Conservation (phyloP, 2,113 vertebrate species). For the Rattus norvegicus region GRCr8 NC_086025.1:34819001-34819500, state of each 20-base stretch:
- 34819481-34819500: not conserved
- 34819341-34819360: slow-evolving; percentile 52
- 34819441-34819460: not conserved
- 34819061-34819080: not conserved
- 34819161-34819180: slow-evolving; percentile 65
- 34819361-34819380: slow-evolving; percentile 9
- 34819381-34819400: not conserved
- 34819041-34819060: not conserved
- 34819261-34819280: not conserved
- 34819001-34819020: not conserved
- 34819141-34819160: slow-evolving; percentile 71
- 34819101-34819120: slow-evolving; percentile 41
- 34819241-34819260: too few relatives aligned
- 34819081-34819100: slow-evolving; percentile 36
- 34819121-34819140: slow-evolving; percentile 64
- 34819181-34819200: slow-evolving; percentile 41
- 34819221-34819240: not conserved
- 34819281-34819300: not conserved
- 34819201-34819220: slow-evolving; percentile 60
- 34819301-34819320: not conserved
- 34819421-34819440: not conserved
- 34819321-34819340: not conserved
- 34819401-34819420: not conserved
- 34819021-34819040: not conserved
- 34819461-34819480: not conserved